Conservation (phyloP, 2,797 vertebrate genomes). For the Ctenopoma kingsleyae region DNA sequence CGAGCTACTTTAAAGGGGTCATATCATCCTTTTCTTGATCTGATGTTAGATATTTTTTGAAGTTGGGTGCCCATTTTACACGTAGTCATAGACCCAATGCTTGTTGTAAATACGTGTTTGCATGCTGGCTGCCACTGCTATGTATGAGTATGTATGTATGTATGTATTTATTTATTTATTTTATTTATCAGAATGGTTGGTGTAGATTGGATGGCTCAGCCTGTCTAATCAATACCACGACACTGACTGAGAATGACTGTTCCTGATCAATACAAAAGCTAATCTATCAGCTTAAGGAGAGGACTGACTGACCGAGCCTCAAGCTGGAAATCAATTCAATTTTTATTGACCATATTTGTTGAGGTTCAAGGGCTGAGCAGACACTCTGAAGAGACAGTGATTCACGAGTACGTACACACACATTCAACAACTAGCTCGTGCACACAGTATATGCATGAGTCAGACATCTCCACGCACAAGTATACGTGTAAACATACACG, state of each 20-base stretch:
- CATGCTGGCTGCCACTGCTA: too few relatives aligned
- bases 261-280: constrained; percentile 56
- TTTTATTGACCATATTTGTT: constrained; percentile 49
- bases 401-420: constrained; percentile 21
- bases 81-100: too few relatives aligned
- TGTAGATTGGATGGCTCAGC: background rate
- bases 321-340: constrained; percentile 46
- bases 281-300: constrained; percentile 45
- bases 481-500: constrained; percentile 2
- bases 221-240: constrained; percentile 42
- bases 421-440: background rate
- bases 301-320: constrained; percentile 27
- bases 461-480: background rate
- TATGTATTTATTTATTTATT: background rate
- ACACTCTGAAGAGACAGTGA: constrained; percentile 28
- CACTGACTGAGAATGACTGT: constrained; percentile 35
- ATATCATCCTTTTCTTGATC: too few relatives aligned
- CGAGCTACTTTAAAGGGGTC: background rate
- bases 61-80: too few relatives aligned
- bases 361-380: constrained; percentile 42
- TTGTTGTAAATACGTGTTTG: too few relatives aligned
- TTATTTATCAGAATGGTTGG: background rate
- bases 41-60: too few relatives aligned
- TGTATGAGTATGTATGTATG: too few relatives aligned
- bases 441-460: constrained; percentile 3